Base-by-base conservation (phyloP, 2,888 invertebrate genomes). In the Hydraecia micacea region DNA sequence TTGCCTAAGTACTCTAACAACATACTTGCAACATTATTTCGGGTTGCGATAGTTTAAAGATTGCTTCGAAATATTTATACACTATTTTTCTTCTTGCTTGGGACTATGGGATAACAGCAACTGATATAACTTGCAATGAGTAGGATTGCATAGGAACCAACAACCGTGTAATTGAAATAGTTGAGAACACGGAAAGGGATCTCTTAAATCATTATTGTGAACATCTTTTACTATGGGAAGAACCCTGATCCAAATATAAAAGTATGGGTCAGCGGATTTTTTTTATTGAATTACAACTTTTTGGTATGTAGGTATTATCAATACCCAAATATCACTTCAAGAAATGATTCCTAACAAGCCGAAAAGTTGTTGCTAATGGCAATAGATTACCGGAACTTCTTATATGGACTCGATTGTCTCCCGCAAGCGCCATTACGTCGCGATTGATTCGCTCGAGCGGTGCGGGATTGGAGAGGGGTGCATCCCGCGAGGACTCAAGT, bases 361-460 rank as follows among this genome's bases (percentile, higher is more conserved):
- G 6, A n/a, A 39, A 62, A 62, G 8, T 0, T 32, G 3, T 32
- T 62, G 32, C 18, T 36, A 36, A 36, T 3, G 36, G 36, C 36
- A 36, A 36, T 36, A 62, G 18, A 32, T 32, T 62, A 62, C 36
- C 21, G 11, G 21, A 63, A 63, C 63, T 63, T 11, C 62, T 32
- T 63, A 63, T 2, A 36, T 21, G 11, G n/a, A n/a, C n/a, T 32
- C n/a, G 3, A 49, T 36, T 75, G 25, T 52, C 4, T 75, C 39
- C 36, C 46, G 6, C 58, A 67, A 0, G 28, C 46, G 52, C 21
- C 39, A 15, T 68, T 46, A n/a, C n/a, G n/a, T 71, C 21, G 3
- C n/a, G 46, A 52, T 68, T 83, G 73, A 83, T 72, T 82, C 52
- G 21, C 46, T 25, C 11, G 9, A 49, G 36, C 9, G 6, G 36